Evolutionary conservation across 2,113 vertebrate genomes (phyloP), one percentile per base, ranked within the genome.

Genomic region (Corydoras maculifer): DNA sequence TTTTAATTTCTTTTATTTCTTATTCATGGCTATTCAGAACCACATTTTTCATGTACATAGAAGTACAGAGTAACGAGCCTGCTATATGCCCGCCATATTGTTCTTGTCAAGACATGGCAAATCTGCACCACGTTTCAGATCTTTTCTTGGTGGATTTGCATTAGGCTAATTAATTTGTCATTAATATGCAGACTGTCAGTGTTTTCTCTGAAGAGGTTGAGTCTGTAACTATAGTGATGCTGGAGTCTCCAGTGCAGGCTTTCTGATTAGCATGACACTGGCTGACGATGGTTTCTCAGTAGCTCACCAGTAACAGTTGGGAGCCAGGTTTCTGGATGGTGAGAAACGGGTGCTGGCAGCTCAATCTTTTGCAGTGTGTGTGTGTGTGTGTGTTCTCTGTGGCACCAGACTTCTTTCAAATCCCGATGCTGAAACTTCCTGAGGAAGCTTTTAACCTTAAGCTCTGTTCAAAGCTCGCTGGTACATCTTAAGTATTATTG

Each of bases 111-210:
- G 53, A 70, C 67, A 66, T 58, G 49, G 49, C 58, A 68, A 61
- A 69, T 60, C 72, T 72, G 66, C n/a, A 4, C 60, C 55, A 48
- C 48, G 31, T 67, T 65, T 54, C 68, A 59, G 35, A 64, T 63
- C 49, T 59, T 12, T 35, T 60, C 60, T 35, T 30, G 15, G 9
- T 66, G 67, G 74, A 68, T 68, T 58, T 57, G 51, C 66, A 75
- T 64, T 67, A 58, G 73, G 58, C 73, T 78, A 69, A 75, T 78
- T 75, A 72, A 78, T 78, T 78, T 78, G 69, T 78, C 69, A 78
- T 72, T 75, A 78, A 75, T 78, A 78, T 75, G 62, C 73, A 74
- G 72, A 69, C 58, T 69, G 69, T 75, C 69, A 65, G 69, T 65
- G 66, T 69, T 75, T 68, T 43, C 65, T 64, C 59, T 62, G 59